Percentiles rank a stretch among this genome's conserved stretches.
Conservation (phyloP, 53 echinoderm and acorn worm genomes). For the Astropecten irregularis region DNA sequence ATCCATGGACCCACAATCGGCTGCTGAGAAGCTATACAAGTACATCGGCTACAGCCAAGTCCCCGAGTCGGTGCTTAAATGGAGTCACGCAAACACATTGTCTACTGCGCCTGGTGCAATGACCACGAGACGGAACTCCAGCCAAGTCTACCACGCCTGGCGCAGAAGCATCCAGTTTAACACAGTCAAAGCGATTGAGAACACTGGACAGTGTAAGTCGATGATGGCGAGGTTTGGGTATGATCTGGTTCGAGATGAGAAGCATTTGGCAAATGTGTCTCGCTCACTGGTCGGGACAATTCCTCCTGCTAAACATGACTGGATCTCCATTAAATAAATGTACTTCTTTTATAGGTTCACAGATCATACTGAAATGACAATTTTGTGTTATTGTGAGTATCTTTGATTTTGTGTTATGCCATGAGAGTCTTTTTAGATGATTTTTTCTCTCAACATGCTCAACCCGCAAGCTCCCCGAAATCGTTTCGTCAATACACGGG, state of each 20-base stretch:
- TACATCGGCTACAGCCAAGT: background rate
- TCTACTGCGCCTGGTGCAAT: background rate
- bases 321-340: no score
- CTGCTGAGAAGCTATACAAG: background rate
- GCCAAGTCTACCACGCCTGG: constrained; percentile 74
- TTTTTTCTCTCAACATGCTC: no score
- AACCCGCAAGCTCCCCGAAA: no score
- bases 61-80: background rate
- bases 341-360: no score
- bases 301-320: background rate
- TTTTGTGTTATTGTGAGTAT: no score
- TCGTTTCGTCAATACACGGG: no score
- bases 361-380: no score
- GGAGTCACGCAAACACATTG: background rate
- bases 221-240: constrained; percentile 76
- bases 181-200: no score
- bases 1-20: background rate
- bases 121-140: constrained; percentile 19
- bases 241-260: constrained; percentile 22
- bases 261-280: background rate
- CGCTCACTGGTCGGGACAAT: background rate
- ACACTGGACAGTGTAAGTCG: constrained; percentile 62
- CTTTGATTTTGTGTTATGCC: no score
- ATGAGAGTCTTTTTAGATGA: no score
- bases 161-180: constrained; percentile 53